Conservation (phyloP, 2,888 invertebrate species). For the Pimpla rufipes region DNA sequence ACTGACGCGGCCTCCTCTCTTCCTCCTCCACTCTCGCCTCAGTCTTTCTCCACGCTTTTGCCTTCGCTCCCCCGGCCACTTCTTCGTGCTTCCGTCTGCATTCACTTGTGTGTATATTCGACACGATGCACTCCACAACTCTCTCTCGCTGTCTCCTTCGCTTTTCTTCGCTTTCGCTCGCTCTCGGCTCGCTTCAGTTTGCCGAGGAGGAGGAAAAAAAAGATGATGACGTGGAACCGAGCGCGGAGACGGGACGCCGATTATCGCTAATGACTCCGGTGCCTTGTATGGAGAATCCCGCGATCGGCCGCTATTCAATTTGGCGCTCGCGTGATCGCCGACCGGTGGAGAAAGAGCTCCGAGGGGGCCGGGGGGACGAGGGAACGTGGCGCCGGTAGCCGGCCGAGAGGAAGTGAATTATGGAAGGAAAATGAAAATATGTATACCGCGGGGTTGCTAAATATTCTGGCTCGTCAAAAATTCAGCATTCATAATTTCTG, state of each 20-base stretch:
- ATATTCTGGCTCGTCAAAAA: too few relatives aligned
- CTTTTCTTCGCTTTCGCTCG: slow-evolving; percentile 1
- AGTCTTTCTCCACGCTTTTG: not conserved
- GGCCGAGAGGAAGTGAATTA: not conserved
- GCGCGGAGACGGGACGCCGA: slow-evolving; percentile 45
- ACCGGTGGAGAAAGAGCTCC: slow-evolving; percentile 4
- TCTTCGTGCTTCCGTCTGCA: not conserved
- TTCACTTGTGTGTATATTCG: slow-evolving; percentile 9
- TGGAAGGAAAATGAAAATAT: not conserved
- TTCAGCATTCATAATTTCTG: too few relatives aligned
- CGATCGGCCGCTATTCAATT: slow-evolving; percentile 51
- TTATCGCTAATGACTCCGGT: slow-evolving; percentile 60
- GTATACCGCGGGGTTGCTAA: not conserved
- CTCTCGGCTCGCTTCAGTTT: slow-evolving; percentile 15
- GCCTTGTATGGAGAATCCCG: slow-evolving; percentile 57
- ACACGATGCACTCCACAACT: slow-evolving; percentile 23
- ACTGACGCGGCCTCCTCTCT: slow-evolving; percentile 68
- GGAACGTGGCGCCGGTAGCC: not conserved
- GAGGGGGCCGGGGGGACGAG: not conserved
- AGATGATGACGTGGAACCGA: not conserved
- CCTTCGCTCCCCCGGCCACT: not conserved
- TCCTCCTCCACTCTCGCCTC: slow-evolving; percentile 61
- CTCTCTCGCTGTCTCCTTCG: slow-evolving; percentile 11
- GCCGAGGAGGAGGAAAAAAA: not conserved
- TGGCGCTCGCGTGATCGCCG: slow-evolving; percentile 55